Percentiles rank a stretch among this genome's conserved stretches.
phyloP scores from a whole-genome alignment of 1,140 invertebrate genomes.

The Holotrichia oblita region DNA sequence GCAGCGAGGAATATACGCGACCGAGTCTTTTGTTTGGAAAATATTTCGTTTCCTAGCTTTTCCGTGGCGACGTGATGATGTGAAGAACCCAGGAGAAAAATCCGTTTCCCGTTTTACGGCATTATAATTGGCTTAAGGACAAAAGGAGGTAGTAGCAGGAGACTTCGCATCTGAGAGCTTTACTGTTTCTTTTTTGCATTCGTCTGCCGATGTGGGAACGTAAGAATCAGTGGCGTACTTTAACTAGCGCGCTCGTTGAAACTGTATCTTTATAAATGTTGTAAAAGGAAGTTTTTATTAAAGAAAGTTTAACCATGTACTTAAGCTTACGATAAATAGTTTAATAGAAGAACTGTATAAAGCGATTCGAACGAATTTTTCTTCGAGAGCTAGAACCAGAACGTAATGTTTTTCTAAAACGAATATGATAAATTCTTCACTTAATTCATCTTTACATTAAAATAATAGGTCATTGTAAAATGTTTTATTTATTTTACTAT shows the following conservation, averaged over 20 bases:
- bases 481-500: too few relatives aligned
- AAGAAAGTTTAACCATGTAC: background rate
- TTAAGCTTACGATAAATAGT: background rate
- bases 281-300: slow-evolving; percentile 11
- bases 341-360: background rate
- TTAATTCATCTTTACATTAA: too few relatives aligned
- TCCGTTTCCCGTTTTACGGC: background rate
- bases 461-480: too few relatives aligned
- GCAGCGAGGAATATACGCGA: background rate
- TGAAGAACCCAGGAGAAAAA: background rate
- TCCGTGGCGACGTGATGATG: slow-evolving; percentile 19
- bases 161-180: background rate
- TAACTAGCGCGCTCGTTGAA: background rate
- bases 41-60: slow-evolving; percentile 26
- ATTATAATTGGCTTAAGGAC: slow-evolving; percentile 35
- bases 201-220: background rate
- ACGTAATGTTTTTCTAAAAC: too few relatives aligned
- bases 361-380: too few relatives aligned
- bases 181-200: slow-evolving; percentile 28
- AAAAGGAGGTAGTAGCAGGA: background rate
- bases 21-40: slow-evolving; percentile 11
- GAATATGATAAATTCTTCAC: too few relatives aligned
- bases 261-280: background rate
- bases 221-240: background rate
- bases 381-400: too few relatives aligned